phyloP scores from a whole-genome alignment of 2,888 invertebrate species.

The Hemithea aestivaria region DNA sequence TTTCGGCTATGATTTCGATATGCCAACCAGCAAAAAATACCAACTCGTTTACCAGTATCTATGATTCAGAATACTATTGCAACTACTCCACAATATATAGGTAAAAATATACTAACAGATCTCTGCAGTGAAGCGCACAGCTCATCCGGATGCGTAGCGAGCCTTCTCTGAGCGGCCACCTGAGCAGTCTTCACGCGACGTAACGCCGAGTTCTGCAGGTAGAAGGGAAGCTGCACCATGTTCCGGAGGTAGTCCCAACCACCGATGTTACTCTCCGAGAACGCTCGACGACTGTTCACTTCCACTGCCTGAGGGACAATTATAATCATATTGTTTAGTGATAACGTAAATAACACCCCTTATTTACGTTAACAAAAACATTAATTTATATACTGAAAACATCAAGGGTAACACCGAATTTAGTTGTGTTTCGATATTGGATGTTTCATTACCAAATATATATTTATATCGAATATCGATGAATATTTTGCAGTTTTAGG shows the following conservation, averaged over 20 bases:
- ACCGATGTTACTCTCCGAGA: conserved; percentile 95
- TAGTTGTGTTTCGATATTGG: too few species aligned
- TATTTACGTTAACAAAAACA: too few species aligned
- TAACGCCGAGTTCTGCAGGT: conserved; percentile 97
- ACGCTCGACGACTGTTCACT: conserved; percentile 90
- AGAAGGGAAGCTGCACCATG: conserved; percentile 98
- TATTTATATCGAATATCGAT: too few species aligned
- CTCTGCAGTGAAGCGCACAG: conserved; percentile 70
- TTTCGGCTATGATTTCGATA: too few species aligned
- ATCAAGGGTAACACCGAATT: too few species aligned
- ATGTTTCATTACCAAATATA: too few species aligned
- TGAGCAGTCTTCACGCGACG: conserved; percentile 93
- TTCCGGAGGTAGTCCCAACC: conserved; percentile 97
- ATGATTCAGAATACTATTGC: too few species aligned
- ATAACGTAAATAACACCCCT: too few species aligned
- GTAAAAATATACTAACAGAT: conserved; percentile 58
- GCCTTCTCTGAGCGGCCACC: conserved; percentile 80
- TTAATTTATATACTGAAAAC: too few species aligned
- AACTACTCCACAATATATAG: too few species aligned
- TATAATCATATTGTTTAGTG: neutral
- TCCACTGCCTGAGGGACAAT: conserved; percentile 85
- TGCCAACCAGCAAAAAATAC: neutral
- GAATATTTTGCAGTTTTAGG: too few species aligned
- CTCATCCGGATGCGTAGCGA: conserved; percentile 76
- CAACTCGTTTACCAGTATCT: neutral